These are phyloP conservation scores for Spodoptera litura DNA, from an alignment of 1,140 invertebrate species.

Conservation along the genomic window DNA sequence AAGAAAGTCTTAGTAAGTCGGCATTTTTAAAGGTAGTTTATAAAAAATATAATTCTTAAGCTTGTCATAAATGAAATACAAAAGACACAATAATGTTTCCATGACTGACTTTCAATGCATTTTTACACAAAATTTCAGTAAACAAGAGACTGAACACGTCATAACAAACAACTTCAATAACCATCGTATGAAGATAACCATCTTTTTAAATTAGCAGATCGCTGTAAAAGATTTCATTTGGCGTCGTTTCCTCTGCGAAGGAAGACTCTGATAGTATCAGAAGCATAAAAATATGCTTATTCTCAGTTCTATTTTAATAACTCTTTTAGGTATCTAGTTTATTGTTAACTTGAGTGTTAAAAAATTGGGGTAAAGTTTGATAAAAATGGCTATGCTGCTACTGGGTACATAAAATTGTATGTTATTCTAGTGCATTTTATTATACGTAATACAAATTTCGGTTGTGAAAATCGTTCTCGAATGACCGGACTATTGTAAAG, in stretches of 20 bases:
- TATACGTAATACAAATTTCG: no score
- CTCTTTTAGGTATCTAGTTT: neutral
- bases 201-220: slow-evolving; percentile 32
- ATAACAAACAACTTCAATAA: slow-evolving; percentile 1
- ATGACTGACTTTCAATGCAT: neutral
- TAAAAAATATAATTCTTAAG: no score
- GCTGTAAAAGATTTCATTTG: slow-evolving; percentile 24
- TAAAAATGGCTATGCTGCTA: no score
- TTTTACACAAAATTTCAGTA: neutral
- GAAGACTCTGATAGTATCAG: slow-evolving; percentile 2
- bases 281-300: slow-evolving; percentile 19
- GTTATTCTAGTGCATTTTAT: no score
- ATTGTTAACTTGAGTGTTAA: neutral
- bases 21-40: no score
- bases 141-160: neutral
- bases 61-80: no score
- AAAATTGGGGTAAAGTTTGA: no score
- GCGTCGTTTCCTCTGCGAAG: neutral
- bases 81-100: no score
- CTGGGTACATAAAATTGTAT: no score
- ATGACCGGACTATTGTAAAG: no score
- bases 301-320: slow-evolving; percentile 8
- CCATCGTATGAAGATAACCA: slow-evolving; percentile 10
- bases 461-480: no score
- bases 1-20: no score